Percentiles rank a stretch among this genome's conserved stretches.
phyloP scores from a whole-genome alignment of 2,888 invertebrate species.

The Venustoraphidia nigricollis region DNA sequence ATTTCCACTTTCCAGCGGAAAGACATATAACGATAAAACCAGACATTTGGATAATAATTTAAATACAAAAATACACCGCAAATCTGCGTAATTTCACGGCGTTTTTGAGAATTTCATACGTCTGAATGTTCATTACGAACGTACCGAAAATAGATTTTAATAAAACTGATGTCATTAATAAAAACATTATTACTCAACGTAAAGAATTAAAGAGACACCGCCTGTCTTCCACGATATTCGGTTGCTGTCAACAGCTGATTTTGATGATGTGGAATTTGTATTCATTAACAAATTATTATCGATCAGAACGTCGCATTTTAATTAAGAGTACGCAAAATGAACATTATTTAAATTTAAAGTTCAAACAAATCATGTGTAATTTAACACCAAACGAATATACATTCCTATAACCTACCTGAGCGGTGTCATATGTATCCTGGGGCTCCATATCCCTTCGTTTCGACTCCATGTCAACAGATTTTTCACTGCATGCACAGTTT shows the following conservation, averaged over 20 bases:
- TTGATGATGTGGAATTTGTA: not conserved
- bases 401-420: conserved; percentile 36
- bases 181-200: not conserved
- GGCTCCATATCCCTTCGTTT: conserved; percentile 44
- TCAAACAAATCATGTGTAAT: no score
- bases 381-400: not conserved
- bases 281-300: not conserved
- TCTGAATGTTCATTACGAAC: no score
- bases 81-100: no score
- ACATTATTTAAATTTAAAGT: no score
- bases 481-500: conserved; percentile 17
- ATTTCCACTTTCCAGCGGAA: no score
- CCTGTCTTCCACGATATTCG: not conserved
- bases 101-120: no score
- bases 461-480: conserved; percentile 12
- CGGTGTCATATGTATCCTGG: conserved; percentile 43
- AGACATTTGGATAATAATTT: no score
- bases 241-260: not conserved
- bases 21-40: no score
- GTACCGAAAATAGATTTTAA: no score
- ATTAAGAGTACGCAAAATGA: no score
- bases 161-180: not conserved
- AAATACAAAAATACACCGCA: no score
- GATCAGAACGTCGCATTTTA: no score
- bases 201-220: not conserved